These are phyloP conservation scores for Masticophis lateralis DNA, from an alignment of 2,797 vertebrate genomes.

Conservation along the genomic window DNA sequence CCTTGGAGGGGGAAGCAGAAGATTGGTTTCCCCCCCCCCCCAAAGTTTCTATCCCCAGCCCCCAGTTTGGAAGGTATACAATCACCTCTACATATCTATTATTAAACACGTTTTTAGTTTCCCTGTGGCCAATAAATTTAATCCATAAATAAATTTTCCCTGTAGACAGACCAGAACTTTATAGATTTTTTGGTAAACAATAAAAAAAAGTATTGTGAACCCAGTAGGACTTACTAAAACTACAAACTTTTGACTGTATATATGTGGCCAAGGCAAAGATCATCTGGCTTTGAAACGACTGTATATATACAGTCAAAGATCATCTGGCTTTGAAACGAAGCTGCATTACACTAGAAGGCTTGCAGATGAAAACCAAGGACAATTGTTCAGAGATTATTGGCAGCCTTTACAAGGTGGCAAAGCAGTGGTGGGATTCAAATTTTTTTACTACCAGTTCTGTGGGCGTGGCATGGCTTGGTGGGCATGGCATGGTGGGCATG, in stretches of 20 bases:
- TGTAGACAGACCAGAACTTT: not conserved
- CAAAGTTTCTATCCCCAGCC: not conserved
- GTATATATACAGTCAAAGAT: no score
- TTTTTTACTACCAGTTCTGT: no score
- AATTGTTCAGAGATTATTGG: not conserved
- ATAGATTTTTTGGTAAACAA: not conserved
- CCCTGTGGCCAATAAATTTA: no score
- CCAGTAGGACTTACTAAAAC: not conserved
- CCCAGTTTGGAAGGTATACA: not conserved
- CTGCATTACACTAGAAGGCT: not conserved
- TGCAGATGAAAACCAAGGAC: not conserved
- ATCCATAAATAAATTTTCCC: not conserved
- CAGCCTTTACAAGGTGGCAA: not conserved
- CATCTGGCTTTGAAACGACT: not conserved
- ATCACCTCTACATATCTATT: not conserved
- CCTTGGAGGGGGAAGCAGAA: not conserved
- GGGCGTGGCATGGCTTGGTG: no score
- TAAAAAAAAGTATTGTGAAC: not conserved
- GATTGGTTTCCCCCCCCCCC: not conserved
- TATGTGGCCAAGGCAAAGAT: not conserved
- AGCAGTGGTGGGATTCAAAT: no score
- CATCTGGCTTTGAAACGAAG: not conserved
- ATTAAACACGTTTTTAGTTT: not conserved
- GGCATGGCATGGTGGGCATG: no score
- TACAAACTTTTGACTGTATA: not conserved